Conservation (phyloP, 2,113 vertebrate genomes). For the Grantiella picta region DNA sequence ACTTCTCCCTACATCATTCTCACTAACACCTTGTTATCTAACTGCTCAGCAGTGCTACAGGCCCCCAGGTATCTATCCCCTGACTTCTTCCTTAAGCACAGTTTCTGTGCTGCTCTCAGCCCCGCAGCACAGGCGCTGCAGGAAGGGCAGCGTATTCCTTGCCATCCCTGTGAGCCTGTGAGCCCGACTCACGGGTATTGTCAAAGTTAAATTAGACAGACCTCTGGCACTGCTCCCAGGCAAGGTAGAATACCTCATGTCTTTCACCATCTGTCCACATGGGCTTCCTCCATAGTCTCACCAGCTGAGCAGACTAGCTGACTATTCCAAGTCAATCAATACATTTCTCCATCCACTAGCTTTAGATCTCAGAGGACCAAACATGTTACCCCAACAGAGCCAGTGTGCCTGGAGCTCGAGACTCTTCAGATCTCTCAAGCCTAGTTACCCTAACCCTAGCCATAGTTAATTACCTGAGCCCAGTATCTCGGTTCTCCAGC, state of each 20-base stretch:
- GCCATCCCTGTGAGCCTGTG: not conserved
- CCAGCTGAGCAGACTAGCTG: not conserved
- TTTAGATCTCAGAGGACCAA: not conserved
- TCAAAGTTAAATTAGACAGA: not conserved
- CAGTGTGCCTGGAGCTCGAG: too few relatives aligned
- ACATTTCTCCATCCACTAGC: not conserved
- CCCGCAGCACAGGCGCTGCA: accelerated
- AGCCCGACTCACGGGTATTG: not conserved
- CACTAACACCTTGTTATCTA: not conserved
- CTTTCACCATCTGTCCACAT: accelerated
- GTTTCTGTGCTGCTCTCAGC: not conserved
- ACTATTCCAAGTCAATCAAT: not conserved
- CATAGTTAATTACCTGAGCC: too few relatives aligned
- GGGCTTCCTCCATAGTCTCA: not conserved
- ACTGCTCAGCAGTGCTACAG: not conserved
- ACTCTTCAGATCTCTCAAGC: too few relatives aligned
- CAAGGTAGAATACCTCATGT: accelerated
- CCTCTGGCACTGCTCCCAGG: not conserved
- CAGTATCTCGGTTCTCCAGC: too few relatives aligned
- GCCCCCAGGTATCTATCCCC: not conserved
- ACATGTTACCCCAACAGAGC: not conserved
- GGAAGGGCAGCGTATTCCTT: not conserved
- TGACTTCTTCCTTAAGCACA: not conserved
- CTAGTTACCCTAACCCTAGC: too few relatives aligned
- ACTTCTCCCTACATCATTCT: not conserved